Evolutionary conservation across 2,888 invertebrate genomes (phyloP).

Genomic region (Tipula vernalis): DNA sequence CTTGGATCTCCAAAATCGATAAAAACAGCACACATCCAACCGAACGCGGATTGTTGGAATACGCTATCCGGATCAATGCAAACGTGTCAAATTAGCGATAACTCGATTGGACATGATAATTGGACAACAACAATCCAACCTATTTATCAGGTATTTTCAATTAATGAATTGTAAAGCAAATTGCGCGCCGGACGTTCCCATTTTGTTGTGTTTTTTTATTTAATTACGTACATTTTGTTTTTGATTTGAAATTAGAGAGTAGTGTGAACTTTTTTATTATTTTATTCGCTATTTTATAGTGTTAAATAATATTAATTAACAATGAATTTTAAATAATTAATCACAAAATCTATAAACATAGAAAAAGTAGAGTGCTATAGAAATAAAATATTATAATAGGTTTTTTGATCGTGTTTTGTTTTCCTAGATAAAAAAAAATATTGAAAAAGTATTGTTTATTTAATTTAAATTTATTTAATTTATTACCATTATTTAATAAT

Average conservation of each 20-base stretch:
- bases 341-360: not conserved
- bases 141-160: conserved; percentile 22
- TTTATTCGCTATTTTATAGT: not conserved
- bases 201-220: conserved; percentile 6
- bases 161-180: conserved; percentile 13
- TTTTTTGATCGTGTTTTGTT: not conserved
- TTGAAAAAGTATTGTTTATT: not conserved
- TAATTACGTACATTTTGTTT: not conserved
- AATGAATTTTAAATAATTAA: not conserved
- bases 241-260: not conserved
- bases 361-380: not conserved
- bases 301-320: not conserved
- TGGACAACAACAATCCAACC: conserved; percentile 15
- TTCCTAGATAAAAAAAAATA: not conserved
- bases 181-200: not conserved
- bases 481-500: not conserved
- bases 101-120: conserved; percentile 14
- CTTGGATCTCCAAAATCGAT: conserved; percentile 24
- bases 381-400: not conserved
- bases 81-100: conserved; percentile 23
- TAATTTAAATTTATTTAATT: not conserved
- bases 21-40: conserved; percentile 24
- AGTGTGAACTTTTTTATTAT: not conserved
- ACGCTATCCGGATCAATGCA: conserved; percentile 23
- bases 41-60: conserved; percentile 24